Evolutionary conservation across 2,113 vertebrate genomes (phyloP), one percentile per base, ranked within the genome.

Genomic region (Pycnonotus jocosus): DNA sequence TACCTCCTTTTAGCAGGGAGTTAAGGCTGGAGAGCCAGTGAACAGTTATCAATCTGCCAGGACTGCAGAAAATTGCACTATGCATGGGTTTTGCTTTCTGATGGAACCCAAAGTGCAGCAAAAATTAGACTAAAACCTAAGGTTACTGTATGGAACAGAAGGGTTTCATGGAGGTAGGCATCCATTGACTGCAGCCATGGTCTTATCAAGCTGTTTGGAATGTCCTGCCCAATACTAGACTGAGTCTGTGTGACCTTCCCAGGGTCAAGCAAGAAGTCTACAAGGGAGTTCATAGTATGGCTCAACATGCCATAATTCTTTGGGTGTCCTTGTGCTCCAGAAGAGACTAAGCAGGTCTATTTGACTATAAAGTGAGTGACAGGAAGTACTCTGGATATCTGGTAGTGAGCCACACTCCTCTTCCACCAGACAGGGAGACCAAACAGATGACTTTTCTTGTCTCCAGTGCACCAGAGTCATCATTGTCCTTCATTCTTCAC

Each of bases 251-350:
- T 83, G 16, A 53, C 37, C 8, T 56, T 18, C 7, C 20, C 27
- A n/a, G 12, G 7, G 10, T 30, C 38, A 60, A 54, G 44, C 9
- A 77, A 54, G 15, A 35, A 72, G 16, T 70, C 42, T 79, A 8
- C 1, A 0, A 17, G 23, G 5, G 8, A 61, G 2, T 5, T 90
- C 40, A 15, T 3, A 70, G 15, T 10, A 11, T 33, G 23, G 25
- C 45, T 74, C 45, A 90, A 64, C 27, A 9, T 33, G 31, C 18
- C 54, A 25, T 68, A 60, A 57, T 42, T 40, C 14, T 71, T 20
- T 27, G 62, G 61, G 18, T 31, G 65, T 25, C 6, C 19, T 83
- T 65, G 40, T 57, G 5, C 15, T 88, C 28, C 30, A 35, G 10
- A 73, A 78, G 23, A 18, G 8, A 61, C 7, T 44, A 72, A 88